Evolutionary conservation across 2,888 invertebrate species (phyloP), one percentile per base, ranked within the genome.

Genomic region (Drosophila silvestris): DNA sequence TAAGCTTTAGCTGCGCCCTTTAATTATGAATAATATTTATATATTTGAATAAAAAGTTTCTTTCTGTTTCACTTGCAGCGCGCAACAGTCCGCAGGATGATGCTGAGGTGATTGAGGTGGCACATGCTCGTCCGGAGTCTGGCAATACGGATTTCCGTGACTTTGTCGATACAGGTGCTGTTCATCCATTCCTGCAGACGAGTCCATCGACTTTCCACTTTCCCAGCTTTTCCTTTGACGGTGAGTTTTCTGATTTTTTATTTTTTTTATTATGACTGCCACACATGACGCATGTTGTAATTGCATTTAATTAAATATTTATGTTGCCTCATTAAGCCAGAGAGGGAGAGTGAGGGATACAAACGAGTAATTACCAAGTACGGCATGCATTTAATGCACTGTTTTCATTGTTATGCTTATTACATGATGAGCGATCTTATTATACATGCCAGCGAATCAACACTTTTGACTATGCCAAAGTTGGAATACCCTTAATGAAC

Each of bases 151-250:
- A 86, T 64, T 93, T 92, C 79, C 82, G 75, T 53, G 86, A 92
- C 70, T 93, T 93, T 75, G 87, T 93, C 62, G 93, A 93, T 74
- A 93, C 93, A 19, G 93, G 92, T 19, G 76, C 79, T 26, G 90
- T 86, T n/a, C 85, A 90, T 86, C 93, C 93, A 59, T 93, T 93
- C 85, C 82, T 92, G 66, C 91, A 92, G 63, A 79, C 91, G 26
- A 79, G 81, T 82, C 92, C 92, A 22, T 86, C 91, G 52, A 74
- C 90, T 28, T 92, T 93, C 74, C 82, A 83, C 47, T 83, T 89
- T 77, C 74, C 91, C 56, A 93, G 93, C 62, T 89, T 93, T 85
- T 91, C 93, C 79, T 93, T 94, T 81, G 93, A 93, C 79, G 92
- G 93, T 93, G 77, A 91, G 91, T 91, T 59, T 35, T 5, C 5